These are phyloP conservation scores for Clostera curtula DNA, from an alignment of 2,888 invertebrate genomes.

Conservation along the genomic window DNA sequence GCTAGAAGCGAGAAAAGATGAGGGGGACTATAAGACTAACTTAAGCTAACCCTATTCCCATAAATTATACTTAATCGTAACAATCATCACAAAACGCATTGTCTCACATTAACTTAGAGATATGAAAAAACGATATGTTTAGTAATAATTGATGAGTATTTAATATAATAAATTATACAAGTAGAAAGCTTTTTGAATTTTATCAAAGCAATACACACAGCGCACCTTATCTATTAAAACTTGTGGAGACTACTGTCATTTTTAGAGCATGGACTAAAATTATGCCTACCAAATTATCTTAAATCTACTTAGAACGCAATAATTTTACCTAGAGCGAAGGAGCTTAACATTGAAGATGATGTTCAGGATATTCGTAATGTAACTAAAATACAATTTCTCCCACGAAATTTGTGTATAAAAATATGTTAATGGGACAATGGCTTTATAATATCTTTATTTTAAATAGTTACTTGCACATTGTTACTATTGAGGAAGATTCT, in stretches of 20 bases:
- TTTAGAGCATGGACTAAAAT: slow-evolving; percentile 5
- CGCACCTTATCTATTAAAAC: slow-evolving; percentile 64
- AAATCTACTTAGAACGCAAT: slow-evolving; percentile 19
- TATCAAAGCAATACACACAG: slow-evolving; percentile 59
- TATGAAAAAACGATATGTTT: slow-evolving; percentile 53
- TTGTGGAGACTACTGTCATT: slow-evolving; percentile 55
- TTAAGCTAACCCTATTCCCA: slow-evolving; percentile 28
- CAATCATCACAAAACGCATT: slow-evolving; percentile 50
- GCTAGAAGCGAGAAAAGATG: slow-evolving; percentile 24
- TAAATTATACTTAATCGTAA: slow-evolving; percentile 44
- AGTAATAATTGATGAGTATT: slow-evolving; percentile 62
- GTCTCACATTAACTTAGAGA: slow-evolving; percentile 41
- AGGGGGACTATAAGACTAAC: slow-evolving; percentile 29
- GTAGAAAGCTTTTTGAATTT: slow-evolving; percentile 30
- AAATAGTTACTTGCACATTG: too few species aligned
- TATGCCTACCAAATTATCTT: slow-evolving; percentile 21
- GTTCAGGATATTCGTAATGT: too few species aligned
- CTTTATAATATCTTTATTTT: too few species aligned
- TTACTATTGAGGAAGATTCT: too few species aligned
- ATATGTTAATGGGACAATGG: too few species aligned
- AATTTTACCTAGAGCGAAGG: too few species aligned
- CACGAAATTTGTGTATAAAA: too few species aligned
- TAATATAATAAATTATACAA: slow-evolving; percentile 38
- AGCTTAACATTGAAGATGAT: too few species aligned
- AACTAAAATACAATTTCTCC: too few species aligned